A percentile compares a stretch with the other conserved stretches of the same genome.
These are phyloP conservation scores for Bufo gargarizans DNA, from an alignment of 2,113 vertebrate species.

Conservation along the genomic window DNA sequence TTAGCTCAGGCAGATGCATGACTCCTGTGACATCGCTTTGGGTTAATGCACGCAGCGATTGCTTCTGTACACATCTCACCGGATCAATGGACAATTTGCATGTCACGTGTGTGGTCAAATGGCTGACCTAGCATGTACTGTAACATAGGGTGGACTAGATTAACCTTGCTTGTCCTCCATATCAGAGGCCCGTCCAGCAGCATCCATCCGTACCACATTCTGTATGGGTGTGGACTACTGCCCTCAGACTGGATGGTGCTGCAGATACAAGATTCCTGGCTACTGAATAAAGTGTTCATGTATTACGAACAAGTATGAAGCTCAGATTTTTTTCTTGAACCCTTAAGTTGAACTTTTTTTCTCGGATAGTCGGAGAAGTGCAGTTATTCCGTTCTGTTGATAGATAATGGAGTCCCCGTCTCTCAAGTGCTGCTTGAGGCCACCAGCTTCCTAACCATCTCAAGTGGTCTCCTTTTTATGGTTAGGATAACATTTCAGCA, in stretches of 20 bases:
- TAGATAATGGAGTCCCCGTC: neutral
- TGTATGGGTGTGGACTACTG: conserved; percentile 12
- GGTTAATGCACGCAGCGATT: neutral
- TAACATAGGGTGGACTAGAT: neutral
- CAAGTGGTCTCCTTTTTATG: neutral
- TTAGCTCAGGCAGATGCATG: neutral
- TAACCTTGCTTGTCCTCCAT: conserved; percentile 12
- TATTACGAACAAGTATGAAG: neutral
- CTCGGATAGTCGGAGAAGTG: neutral
- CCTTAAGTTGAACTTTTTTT: neutral
- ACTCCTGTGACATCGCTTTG: neutral
- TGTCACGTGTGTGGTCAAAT: neutral
- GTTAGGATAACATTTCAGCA: neutral
- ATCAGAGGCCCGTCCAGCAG: neutral
- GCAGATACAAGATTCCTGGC: neutral
- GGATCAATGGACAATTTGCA: neutral
- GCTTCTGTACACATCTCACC: neutral
- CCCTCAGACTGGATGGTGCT: neutral
- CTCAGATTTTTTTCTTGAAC: neutral
- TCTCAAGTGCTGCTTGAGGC: neutral
- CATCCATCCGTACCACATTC: neutral
- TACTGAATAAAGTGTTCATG: neutral
- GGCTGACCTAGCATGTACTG: neutral
- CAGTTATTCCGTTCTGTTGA: neutral
- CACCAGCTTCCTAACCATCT: neutral